These are phyloP conservation scores for Perccottus glenii DNA, from an alignment of 2,113 vertebrate species.

Conservation along the genomic window DNA sequence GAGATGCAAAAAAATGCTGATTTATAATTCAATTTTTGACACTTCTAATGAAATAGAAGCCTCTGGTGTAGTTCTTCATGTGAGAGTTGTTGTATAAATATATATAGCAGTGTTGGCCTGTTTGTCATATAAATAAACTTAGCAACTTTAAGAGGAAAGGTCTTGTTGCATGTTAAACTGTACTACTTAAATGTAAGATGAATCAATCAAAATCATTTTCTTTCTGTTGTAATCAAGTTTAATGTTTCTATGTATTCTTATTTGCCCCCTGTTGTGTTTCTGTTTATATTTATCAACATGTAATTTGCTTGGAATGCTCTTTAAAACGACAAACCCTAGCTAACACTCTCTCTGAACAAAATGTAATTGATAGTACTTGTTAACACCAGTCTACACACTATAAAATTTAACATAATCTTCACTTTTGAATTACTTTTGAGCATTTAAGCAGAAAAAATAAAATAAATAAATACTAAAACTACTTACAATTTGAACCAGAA, in stretches of 20 bases:
- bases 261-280: neutral
- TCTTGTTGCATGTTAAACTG: too few species aligned
- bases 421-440: neutral
- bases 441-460: too few species aligned
- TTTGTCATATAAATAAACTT: too few species aligned
- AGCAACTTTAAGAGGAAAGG: too few species aligned
- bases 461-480: conserved; percentile 1
- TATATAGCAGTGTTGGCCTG: too few species aligned
- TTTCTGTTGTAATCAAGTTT: neutral
- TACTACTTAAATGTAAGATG: too few species aligned
- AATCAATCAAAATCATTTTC: too few species aligned
- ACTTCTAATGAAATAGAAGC: conserved; percentile 55
- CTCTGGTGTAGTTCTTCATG: conserved; percentile 36
- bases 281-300: conserved; percentile 1
- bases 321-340: neutral
- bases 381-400: neutral
- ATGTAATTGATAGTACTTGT: neutral
- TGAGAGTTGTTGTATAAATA: conserved; percentile 4
- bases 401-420: neutral
- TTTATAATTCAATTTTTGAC: conserved; percentile 64
- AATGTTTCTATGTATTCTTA: neutral
- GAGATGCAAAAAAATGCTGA: conserved; percentile 46
- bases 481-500: neutral
- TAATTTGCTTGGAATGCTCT: neutral
- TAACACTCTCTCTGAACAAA: neutral